These are phyloP conservation scores for Dasyurus viverrinus DNA, from an alignment of 2,113 vertebrate species.

Conservation along the genomic window DNA sequence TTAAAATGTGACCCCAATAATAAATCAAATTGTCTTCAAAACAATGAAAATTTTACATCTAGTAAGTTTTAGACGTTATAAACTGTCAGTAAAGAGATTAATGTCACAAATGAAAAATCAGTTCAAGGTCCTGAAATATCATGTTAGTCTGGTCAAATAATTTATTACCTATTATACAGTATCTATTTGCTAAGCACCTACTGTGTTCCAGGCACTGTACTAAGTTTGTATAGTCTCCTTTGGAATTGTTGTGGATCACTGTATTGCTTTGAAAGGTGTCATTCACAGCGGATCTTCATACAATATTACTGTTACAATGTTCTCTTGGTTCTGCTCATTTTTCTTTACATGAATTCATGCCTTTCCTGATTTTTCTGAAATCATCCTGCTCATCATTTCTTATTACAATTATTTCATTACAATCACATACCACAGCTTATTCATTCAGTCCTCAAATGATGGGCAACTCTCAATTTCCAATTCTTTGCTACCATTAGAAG, in stretches of 20 bases:
- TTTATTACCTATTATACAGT: not conserved
- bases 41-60: not conserved
- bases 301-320: not conserved
- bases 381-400: not conserved
- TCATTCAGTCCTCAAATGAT: not conserved
- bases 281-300: not conserved
- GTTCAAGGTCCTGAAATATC: not conserved
- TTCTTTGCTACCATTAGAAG: not conserved
- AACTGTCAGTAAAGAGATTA: not conserved
- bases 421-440: not conserved
- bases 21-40: not conserved
- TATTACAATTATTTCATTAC: not conserved
- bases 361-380: not conserved
- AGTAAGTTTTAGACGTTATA: not conserved
- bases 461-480: not conserved
- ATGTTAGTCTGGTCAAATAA: not conserved
- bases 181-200: not conserved
- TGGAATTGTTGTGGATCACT: not conserved
- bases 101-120: not conserved
- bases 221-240: not conserved
- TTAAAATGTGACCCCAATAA: not conserved
- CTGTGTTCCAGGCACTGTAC: not conserved
- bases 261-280: not conserved
- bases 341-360: not conserved
- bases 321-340: not conserved